Conservation (phyloP, 1,140 invertebrate species). For the Trichonephila inaurata region DNA sequence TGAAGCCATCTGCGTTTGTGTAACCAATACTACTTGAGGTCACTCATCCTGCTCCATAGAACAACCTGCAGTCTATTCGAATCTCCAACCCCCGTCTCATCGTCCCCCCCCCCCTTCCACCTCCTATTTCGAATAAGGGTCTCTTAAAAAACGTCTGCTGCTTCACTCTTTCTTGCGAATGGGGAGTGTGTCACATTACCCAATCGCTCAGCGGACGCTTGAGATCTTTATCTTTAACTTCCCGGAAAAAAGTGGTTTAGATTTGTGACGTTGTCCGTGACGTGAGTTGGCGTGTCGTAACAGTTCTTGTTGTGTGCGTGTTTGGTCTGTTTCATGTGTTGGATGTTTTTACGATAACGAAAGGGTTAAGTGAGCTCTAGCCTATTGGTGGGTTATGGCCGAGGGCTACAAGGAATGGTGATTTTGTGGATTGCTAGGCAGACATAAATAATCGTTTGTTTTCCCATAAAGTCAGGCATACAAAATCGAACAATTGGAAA, state of each 20-base stretch:
- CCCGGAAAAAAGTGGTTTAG: conserved; percentile 56
- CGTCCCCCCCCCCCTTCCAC: not conserved
- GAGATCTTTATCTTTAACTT: conserved; percentile 59
- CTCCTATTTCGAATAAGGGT: not conserved
- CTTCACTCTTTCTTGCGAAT: not conserved
- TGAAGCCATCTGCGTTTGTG: conserved; percentile 37
- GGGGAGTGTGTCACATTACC: conserved; percentile 22
- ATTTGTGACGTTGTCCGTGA: conserved; percentile 45
- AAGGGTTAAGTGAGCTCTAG: not conserved
- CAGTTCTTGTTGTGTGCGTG: conserved; percentile 10
- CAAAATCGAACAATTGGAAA: too few species aligned
- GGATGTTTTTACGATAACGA: conserved; percentile 2
- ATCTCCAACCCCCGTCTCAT: not conserved
- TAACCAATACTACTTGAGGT: conserved; percentile 68
- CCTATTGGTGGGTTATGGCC: not conserved
- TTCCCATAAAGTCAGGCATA: too few species aligned
- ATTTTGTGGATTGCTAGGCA: not conserved
- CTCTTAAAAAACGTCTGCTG: conserved; percentile 29
- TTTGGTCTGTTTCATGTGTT: conserved; percentile 4
- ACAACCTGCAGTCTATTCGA: conserved; percentile 63
- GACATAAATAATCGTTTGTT: not conserved
- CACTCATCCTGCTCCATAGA: conserved; percentile 54
- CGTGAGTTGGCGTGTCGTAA: conserved; percentile 38
- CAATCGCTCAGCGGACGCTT: conserved; percentile 31
- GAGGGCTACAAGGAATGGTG: too few species aligned